Evolutionary conservation across 2,797 vertebrate genomes (phyloP).

Genomic region (Enteromius mattozi): DNA sequence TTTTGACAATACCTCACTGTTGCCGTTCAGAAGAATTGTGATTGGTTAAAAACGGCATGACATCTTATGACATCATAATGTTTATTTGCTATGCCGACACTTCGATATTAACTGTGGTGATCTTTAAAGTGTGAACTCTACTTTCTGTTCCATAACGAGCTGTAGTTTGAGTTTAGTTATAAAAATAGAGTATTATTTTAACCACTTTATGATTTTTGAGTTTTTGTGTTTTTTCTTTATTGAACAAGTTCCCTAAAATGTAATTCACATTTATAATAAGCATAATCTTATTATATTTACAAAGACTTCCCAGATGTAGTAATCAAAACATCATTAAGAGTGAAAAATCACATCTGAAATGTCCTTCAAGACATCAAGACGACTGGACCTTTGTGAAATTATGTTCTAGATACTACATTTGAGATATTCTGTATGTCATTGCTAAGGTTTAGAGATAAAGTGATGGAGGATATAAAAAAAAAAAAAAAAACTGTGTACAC

Average conservation of each 20-base stretch:
- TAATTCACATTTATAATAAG: neutral
- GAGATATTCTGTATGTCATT: neutral
- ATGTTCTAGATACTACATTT: slow-evolving; percentile 9
- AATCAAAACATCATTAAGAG: neutral
- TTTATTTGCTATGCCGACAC: slow-evolving; percentile 3
- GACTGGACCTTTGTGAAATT: neutral
- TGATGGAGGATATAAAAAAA: neutral
- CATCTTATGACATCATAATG: slow-evolving; percentile 33
- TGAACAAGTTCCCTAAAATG: neutral
- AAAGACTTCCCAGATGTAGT: neutral
- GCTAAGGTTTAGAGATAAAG: slow-evolving; percentile 5
- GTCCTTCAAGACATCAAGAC: neutral
- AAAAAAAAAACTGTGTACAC: neutral
- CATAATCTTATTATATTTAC: neutral
- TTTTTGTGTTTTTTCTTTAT: neutral
- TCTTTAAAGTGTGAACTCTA: slow-evolving; percentile 75
- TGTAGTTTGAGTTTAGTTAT: slow-evolving; percentile 36
- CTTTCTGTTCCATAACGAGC: slow-evolving; percentile 64
- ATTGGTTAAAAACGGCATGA: slow-evolving; percentile 38
- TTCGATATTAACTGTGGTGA: slow-evolving; percentile 66
- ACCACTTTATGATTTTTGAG: slow-evolving; percentile 38
- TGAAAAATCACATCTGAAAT: neutral
- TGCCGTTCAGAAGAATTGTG: slow-evolving; percentile 37
- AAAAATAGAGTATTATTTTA: slow-evolving; percentile 34
- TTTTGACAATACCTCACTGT: slow-evolving; percentile 56